Conservation (phyloP, 2,888 invertebrate genomes). For the Drosophila leonis region DNA sequence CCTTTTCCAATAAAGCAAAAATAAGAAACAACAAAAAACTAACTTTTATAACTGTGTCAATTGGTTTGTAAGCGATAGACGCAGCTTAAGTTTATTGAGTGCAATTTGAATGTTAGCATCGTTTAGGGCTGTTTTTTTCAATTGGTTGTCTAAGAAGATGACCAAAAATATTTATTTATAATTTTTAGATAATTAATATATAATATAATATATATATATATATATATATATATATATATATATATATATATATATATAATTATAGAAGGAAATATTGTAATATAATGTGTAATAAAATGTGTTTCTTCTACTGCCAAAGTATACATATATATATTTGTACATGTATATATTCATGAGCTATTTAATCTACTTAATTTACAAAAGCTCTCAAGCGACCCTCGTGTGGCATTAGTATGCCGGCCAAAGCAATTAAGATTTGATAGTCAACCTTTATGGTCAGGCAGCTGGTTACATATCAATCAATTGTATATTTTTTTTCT, state of each 20-base stretch:
- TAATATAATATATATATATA: no score
- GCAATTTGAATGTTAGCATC: conserved; percentile 38
- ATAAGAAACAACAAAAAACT: neutral
- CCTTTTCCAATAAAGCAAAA: conserved; percentile 14
- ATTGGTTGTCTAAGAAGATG: neutral
- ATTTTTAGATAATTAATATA: no score
- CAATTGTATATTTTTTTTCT: conserved; percentile 37
- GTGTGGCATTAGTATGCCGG: conserved; percentile 29
- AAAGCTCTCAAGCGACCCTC: conserved; percentile 28
- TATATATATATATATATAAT: no score
- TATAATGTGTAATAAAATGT: no score
- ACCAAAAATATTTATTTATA: neutral
- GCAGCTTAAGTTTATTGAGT: conserved; percentile 15
- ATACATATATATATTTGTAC: no score
- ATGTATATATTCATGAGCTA: no score
- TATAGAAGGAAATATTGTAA: no score
- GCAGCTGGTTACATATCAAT: conserved; percentile 49
- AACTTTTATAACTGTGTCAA: conserved; percentile 34
- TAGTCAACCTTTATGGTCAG: conserved; percentile 44
- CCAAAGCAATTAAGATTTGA: conserved; percentile 49
- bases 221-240: no score
- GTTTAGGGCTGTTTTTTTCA: conserved; percentile 12
- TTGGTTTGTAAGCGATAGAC: conserved; percentile 6
- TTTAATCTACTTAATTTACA: neutral
- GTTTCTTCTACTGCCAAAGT: no score